Percentiles rank a stretch among this genome's conserved stretches.
phyloP scores from a whole-genome alignment of 2,888 invertebrate species.

The Matsumyia berberina region DNA sequence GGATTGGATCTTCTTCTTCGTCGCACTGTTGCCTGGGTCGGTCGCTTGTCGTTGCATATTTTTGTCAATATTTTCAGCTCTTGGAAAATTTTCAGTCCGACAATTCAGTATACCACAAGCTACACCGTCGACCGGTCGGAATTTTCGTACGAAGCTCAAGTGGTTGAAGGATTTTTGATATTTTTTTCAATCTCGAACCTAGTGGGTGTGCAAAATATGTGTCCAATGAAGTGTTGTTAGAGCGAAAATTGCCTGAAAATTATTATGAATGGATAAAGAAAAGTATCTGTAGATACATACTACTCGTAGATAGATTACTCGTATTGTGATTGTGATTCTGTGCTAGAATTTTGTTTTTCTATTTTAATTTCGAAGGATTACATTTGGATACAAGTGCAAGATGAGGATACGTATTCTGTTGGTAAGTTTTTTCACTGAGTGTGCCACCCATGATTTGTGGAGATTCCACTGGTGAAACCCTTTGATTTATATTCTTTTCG shows the following conservation, averaged over 20 bases:
- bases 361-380: conserved; percentile 47
- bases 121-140: conserved; percentile 71
- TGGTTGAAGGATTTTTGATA: conserved; percentile 25
- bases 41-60: conserved; percentile 58
- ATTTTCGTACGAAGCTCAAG: conserved; percentile 42
- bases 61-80: conserved; percentile 50
- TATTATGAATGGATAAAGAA: conserved; percentile 64
- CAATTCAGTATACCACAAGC: conserved; percentile 67
- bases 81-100: conserved; percentile 51
- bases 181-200: conserved; percentile 17
- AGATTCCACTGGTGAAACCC: conserved; percentile 26
- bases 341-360: not conserved
- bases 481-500: conserved; percentile 37
- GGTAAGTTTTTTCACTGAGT: conserved; percentile 47
- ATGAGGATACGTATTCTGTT: conserved; percentile 67
- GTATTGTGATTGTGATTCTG: conserved; percentile 35
- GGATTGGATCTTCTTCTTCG: conserved; percentile 67
- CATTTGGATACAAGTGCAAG: conserved; percentile 63
- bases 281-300: conserved; percentile 32
- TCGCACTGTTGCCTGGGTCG: conserved; percentile 51
- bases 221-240: conserved; percentile 24
- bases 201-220: conserved; percentile 54
- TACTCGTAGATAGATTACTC: conserved; percentile 8
- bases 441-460: not conserved
- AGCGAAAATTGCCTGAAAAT: conserved; percentile 5